A percentile compares a stretch with the other conserved stretches of the same genome.
Conservation (phyloP, 2,888 invertebrate species). For the Amitus sp. region DNA sequence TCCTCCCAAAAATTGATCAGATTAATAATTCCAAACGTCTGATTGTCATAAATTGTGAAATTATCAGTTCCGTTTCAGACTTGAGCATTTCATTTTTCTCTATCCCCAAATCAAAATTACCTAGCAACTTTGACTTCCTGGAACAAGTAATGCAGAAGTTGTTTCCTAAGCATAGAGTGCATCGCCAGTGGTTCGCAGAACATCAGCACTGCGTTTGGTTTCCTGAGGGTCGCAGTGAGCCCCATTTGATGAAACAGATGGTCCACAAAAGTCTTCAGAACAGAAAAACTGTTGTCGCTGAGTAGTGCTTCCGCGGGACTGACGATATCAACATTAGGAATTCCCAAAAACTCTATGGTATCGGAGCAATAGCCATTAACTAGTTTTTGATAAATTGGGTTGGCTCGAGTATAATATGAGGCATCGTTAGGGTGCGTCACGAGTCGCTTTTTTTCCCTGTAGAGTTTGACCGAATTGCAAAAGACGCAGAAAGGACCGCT, state of each 20-base stretch:
- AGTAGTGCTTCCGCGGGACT: conserved; percentile 63
- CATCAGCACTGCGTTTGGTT: conserved; percentile 63
- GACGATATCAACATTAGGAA: conserved; percentile 63
- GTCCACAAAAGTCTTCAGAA: conserved; percentile 61
- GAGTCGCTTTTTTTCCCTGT: conserved; percentile 59
- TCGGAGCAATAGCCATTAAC: conserved; percentile 63
- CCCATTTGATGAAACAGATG: conserved; percentile 64
- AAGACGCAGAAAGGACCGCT: conserved; percentile 64
- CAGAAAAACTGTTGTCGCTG: conserved; percentile 57
- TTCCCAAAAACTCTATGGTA: conserved; percentile 59
- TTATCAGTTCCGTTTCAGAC: too few relatives aligned
- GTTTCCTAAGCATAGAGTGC: conserved; percentile 59
- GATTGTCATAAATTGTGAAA: too few relatives aligned
- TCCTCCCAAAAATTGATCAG: too few relatives aligned
- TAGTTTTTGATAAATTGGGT: conserved; percentile 61
- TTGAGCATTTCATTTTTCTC: too few relatives aligned
- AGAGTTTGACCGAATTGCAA: conserved; percentile 61
- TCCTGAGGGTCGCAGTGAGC: conserved; percentile 56
- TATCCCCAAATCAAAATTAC: conserved; percentile 43
- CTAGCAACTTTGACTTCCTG: conserved; percentile 64
- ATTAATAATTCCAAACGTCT: too few relatives aligned
- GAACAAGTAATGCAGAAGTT: conserved; percentile 63
- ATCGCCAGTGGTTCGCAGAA: conserved; percentile 64
- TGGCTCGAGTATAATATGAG: conserved; percentile 54
- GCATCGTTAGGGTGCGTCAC: conserved; percentile 53